Conservation (phyloP, 2,113 vertebrate genomes). For the Pangasianodon hypophthalmus region DNA sequence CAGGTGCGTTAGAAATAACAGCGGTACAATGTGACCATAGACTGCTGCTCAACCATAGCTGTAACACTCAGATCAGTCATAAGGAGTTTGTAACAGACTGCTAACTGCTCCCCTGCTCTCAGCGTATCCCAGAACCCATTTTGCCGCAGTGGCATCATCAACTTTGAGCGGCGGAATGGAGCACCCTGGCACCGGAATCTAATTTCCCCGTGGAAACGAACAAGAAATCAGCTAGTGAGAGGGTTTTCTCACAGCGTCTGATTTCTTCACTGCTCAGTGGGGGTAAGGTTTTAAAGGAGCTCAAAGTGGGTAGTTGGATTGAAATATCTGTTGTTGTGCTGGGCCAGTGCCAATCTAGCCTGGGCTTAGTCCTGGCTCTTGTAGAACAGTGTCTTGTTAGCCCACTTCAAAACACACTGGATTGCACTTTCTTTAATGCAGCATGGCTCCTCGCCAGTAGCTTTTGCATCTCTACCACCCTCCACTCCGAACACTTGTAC, state of each 20-base stretch:
- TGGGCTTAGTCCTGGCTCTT: constrained; percentile 46
- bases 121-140: constrained; percentile 2
- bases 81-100: constrained; percentile 32
- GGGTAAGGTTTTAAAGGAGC: neutral
- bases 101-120: constrained; percentile 23
- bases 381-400: constrained; percentile 61
- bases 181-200: constrained; percentile 16
- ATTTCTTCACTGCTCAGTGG: constrained; percentile 36
- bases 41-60: constrained; percentile 9
- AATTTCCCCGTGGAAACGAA: constrained; percentile 29
- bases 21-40: neutral
- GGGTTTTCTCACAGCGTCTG: constrained; percentile 5
- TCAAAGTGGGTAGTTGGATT: constrained; percentile 40
- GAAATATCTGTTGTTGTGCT: constrained; percentile 59
- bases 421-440: constrained; percentile 73
- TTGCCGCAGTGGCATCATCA: constrained; percentile 40
- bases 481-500: constrained; percentile 29
- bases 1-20: neutral
- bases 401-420: constrained; percentile 56
- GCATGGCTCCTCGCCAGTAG: constrained; percentile 56
- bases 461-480: constrained; percentile 27
- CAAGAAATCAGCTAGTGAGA: constrained; percentile 9
- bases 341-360: constrained; percentile 16
- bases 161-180: constrained; percentile 8
- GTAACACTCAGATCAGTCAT: constrained; percentile 7